phyloP scores from a whole-genome alignment of 2,113 vertebrate genomes.

The Nesoenas mayeri region DNA sequence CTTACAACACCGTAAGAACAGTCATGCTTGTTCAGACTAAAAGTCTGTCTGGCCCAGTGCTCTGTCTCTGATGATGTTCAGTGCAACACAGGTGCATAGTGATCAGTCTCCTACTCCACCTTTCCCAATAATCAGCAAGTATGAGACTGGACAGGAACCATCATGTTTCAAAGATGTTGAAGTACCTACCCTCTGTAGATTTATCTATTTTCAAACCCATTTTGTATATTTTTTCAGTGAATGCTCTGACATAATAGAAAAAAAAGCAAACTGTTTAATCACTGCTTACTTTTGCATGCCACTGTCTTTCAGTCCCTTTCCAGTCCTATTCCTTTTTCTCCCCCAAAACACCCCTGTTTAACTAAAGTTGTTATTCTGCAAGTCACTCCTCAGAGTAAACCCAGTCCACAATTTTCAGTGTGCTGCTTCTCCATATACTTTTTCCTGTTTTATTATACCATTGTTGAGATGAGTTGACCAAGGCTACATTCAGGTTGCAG shows the following conservation, averaged over 20 bases:
- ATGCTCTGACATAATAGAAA: background rate
- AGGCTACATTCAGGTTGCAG: background rate
- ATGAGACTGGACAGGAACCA: background rate
- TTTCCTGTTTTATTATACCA: background rate
- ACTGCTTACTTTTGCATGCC: background rate
- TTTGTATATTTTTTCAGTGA: background rate
- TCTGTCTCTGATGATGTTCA: background rate
- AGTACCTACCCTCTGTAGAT: background rate
- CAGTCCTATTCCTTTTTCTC: background rate
- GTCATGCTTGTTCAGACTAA: background rate
- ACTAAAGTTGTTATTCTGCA: background rate
- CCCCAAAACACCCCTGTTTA: background rate
- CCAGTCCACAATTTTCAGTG: background rate
- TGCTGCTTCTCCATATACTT: background rate
- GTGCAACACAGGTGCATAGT: background rate
- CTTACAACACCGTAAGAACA: background rate
- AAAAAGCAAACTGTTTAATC: background rate
- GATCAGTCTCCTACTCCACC: background rate
- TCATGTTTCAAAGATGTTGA: background rate
- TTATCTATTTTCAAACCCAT: background rate
- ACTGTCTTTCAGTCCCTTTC: background rate
- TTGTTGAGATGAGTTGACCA: background rate
- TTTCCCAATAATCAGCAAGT: background rate
- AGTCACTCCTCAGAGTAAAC: background rate
- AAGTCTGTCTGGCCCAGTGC: background rate